These are phyloP conservation scores for Apodemus sylvaticus DNA, from an alignment of 2,113 vertebrate species.

Conservation along the genomic window DNA sequence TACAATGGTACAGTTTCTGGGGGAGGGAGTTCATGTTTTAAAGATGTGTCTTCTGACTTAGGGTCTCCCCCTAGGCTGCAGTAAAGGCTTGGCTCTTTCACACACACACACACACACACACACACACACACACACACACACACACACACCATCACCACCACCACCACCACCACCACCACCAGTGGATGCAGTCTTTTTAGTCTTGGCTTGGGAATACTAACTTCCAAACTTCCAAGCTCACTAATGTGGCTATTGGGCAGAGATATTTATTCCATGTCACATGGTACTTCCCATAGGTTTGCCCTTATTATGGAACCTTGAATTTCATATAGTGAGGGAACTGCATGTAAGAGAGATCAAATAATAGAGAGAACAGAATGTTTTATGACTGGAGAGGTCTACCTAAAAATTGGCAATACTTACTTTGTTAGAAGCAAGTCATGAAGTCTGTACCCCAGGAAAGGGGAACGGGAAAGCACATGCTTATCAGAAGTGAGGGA, in stretches of 20 bases:
- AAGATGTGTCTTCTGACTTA: not conserved
- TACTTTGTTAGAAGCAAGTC: not conserved
- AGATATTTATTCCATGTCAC: not conserved
- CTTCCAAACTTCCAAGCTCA: not conserved
- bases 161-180: no score
- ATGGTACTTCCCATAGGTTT: not conserved
- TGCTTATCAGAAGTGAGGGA: not conserved
- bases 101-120: no score
- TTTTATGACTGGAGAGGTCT: not conserved
- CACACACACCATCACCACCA: no score
- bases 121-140: no score
- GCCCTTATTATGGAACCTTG: not conserved
- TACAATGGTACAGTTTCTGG: not conserved
- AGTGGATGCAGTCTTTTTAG: not conserved
- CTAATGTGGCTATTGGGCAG: not conserved
- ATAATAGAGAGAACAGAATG: not conserved
- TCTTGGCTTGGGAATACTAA: not conserved
- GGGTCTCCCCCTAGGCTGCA: not conserved
- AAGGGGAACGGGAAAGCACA: not conserved
- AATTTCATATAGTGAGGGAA: not conserved
- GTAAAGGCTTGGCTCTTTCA: fast-evolving
- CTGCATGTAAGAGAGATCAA: not conserved
- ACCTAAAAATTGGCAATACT: not conserved
- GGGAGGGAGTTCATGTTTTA: not conserved
- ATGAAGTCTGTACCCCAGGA: not conserved